Percentiles rank a stretch among this genome's conserved stretches.
phyloP scores from a whole-genome alignment of 1,140 invertebrate genomes.

The Cotesia glomerata region DNA sequence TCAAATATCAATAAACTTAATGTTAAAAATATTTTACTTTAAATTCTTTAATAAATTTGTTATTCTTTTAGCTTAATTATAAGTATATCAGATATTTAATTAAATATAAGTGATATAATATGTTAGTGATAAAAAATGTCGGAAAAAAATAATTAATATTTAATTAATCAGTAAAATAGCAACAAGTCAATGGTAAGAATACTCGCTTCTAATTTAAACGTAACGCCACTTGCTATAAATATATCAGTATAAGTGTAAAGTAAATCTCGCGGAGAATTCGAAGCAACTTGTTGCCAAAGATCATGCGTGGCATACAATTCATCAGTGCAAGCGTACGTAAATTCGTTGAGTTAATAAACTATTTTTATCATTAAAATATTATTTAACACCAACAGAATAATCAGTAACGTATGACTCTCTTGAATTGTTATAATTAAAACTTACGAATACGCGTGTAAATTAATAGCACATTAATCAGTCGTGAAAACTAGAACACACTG shows the following conservation, averaged over 20 bases:
- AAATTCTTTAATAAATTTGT: no score
- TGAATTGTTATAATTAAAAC: slow-evolving; percentile 20
- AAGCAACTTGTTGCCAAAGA: slow-evolving; percentile 2
- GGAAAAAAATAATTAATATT: no score
- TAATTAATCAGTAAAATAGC: no score
- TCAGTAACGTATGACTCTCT: slow-evolving; percentile 11
- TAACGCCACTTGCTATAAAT: background rate
- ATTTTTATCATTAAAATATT: slow-evolving; percentile 10
- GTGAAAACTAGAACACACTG: slow-evolving; percentile 21
- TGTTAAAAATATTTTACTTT: no score
- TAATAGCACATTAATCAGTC: slow-evolving; percentile 16
- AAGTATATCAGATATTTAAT: no score
- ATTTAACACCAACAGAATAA: background rate
- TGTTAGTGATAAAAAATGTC: no score
- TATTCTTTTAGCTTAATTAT: no score
- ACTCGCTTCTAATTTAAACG: background rate
- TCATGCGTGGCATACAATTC: background rate
- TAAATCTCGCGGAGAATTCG: background rate
- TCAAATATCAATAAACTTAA: no score
- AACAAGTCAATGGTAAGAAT: no score
- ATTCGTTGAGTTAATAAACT: background rate
- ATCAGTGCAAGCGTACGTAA: background rate
- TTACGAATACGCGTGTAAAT: background rate
- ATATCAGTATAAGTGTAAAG: background rate
- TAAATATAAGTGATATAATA: no score